phyloP scores from a whole-genome alignment of 2,797 vertebrate genomes.

The Acropternis orthonyx region DNA sequence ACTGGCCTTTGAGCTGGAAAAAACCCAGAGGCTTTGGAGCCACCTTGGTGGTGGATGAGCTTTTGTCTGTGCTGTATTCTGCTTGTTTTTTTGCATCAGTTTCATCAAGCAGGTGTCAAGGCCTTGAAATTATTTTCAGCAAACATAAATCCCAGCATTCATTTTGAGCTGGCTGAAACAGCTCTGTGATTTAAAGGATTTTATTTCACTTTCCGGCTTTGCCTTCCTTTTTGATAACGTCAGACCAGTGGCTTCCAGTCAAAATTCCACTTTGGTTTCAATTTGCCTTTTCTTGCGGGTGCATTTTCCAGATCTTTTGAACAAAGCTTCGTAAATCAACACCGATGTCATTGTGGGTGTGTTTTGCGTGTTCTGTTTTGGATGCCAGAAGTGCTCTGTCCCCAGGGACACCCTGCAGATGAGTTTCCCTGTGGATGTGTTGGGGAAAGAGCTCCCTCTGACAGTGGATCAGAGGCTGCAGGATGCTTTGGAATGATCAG shows the following conservation, averaged over 20 bases:
- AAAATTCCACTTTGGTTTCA: neutral
- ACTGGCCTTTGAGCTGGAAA: neutral
- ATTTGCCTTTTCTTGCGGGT: neutral
- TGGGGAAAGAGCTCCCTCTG: neutral
- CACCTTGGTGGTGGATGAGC: accelerated
- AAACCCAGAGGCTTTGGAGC: neutral
- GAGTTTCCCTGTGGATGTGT: neutral
- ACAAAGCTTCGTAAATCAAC: neutral
- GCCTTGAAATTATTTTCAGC: neutral
- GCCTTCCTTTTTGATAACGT: neutral
- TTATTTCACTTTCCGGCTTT: neutral
- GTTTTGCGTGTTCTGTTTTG: neutral
- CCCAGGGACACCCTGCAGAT: neutral
- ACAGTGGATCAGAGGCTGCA: neutral
- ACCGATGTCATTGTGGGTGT: neutral
- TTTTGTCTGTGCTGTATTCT: neutral
- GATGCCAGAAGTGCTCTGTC: neutral
- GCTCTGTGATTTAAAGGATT: neutral
- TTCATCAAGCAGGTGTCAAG: neutral
- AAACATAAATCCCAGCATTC: neutral
- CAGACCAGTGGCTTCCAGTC: neutral
- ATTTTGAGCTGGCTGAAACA: neutral
- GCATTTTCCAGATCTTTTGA: neutral
- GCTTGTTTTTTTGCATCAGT: neutral
- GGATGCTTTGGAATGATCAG: neutral